phyloP scores from a whole-genome alignment of 1,140 invertebrate species.

The Archivesica marissinica region DNA sequence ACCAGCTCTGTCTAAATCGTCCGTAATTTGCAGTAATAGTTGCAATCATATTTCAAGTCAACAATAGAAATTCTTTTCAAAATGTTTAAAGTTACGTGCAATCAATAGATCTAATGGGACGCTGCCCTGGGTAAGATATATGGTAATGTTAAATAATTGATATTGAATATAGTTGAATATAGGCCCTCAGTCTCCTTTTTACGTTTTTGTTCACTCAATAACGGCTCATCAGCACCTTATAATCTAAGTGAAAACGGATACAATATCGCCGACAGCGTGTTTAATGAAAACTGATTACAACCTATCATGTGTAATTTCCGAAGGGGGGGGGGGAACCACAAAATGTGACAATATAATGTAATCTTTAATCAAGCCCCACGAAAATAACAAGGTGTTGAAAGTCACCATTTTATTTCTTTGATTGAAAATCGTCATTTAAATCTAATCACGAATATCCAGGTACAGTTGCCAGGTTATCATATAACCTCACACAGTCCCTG shows the following conservation, averaged over 20 bases:
- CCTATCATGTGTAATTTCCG: background rate
- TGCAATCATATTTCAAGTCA: background rate
- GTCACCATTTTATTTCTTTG: background rate
- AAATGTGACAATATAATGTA: conserved; percentile 1
- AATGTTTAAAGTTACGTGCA: conserved; percentile 22
- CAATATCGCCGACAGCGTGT: background rate
- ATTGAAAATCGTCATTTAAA: background rate
- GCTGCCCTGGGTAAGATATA: conserved; percentile 15
- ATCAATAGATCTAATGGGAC: conserved; percentile 25
- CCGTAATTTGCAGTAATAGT: conserved; percentile 2
- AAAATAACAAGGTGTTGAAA: background rate
- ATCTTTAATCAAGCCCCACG: background rate
- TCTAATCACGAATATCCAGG: background rate
- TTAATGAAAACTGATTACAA: background rate
- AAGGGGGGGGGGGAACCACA: background rate
- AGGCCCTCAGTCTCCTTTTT: background rate
- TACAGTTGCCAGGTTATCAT: too few species aligned
- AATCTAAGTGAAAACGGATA: conserved; percentile 17
- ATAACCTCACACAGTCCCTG: too few species aligned
- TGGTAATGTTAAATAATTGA: conserved; percentile 33
- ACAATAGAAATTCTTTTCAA: conserved; percentile 31
- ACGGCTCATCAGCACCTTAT: conserved; percentile 1
- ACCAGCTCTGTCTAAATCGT: conserved; percentile 5
- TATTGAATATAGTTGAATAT: background rate
- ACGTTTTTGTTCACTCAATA: conserved; percentile 31